Evolutionary conservation across 2,113 vertebrate species (phyloP).

Genomic region (Gallinago media): DNA sequence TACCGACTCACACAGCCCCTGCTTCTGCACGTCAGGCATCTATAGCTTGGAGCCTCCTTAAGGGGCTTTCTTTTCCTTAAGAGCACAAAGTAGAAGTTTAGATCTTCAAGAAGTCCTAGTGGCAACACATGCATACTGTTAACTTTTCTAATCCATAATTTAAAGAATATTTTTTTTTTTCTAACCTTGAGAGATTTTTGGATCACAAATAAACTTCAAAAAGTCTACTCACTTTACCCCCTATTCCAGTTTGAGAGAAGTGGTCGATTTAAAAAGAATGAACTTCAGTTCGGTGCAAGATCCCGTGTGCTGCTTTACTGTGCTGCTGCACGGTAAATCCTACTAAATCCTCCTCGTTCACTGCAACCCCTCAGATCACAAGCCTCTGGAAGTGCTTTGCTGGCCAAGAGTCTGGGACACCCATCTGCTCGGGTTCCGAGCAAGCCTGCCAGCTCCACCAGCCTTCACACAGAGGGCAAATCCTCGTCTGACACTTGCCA

Average conservation of each 20-base stretch:
- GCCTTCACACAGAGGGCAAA: background rate
- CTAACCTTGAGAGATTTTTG: background rate
- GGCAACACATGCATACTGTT: background rate
- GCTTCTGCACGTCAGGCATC: background rate
- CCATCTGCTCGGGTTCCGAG: background rate
- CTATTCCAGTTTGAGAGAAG: background rate
- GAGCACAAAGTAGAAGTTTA: background rate
- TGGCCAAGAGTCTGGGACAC: background rate
- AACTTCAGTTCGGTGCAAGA: background rate
- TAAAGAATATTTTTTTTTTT: background rate
- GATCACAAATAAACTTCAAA: background rate
- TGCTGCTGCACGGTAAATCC: background rate
- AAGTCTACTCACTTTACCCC: background rate
- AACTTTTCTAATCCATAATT: background rate
- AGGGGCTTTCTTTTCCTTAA: background rate
- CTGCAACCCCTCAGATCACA: background rate
- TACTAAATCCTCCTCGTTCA: background rate
- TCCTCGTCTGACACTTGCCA: background rate
- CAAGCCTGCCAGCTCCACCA: background rate
- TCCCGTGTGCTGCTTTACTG: too few relatives aligned
- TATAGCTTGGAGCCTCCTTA: background rate
- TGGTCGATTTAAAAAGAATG: background rate
- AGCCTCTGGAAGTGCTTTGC: accelerated
- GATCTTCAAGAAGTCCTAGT: background rate
- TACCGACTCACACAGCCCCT: background rate